Percentiles rank a stretch among this genome's conserved stretches.
phyloP scores from a whole-genome alignment of 2,797 vertebrate genomes.

The Scolopax bukidnonensis region DNA sequence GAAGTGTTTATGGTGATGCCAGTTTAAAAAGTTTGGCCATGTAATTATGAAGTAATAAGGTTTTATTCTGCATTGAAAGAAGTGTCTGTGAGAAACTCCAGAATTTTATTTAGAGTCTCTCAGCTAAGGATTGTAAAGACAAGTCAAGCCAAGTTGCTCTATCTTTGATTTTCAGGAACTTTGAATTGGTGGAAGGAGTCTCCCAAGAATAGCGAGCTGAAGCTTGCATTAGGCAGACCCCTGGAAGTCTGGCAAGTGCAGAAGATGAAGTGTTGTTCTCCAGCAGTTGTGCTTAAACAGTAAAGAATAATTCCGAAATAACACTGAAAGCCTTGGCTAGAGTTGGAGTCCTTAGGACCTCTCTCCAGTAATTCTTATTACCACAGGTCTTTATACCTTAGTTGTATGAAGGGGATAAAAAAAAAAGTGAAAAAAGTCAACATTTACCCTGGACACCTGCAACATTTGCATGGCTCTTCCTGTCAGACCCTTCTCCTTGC shows the following conservation, averaged over 20 bases:
- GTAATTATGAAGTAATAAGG: not conserved
- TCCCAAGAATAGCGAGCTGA: not conserved
- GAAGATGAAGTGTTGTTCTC: not conserved
- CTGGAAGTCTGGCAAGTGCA: not conserved
- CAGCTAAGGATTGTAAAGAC: not conserved
- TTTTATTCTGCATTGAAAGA: not conserved
- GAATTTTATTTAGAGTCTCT: not conserved
- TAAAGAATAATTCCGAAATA: not conserved
- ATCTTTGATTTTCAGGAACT: not conserved
- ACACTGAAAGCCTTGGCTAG: not conserved
- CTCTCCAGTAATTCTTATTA: not conserved
- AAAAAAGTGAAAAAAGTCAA: not conserved
- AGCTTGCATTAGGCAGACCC: not conserved
- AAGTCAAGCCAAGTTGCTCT: not conserved
- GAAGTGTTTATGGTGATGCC: not conserved
- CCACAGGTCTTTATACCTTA: not conserved
- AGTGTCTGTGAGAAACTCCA: not conserved
- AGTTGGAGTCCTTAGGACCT: not conserved
- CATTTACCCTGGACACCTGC: not conserved
- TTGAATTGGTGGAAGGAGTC: not conserved
- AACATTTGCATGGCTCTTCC: not conserved
- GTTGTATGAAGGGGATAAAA: not conserved
- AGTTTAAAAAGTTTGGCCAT: not conserved
- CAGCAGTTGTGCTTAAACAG: not conserved
- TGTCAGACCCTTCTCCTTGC: fast-evolving